Evolutionary conservation across 1,140 invertebrate genomes (phyloP).

Genomic region (Grapholita molesta): DNA sequence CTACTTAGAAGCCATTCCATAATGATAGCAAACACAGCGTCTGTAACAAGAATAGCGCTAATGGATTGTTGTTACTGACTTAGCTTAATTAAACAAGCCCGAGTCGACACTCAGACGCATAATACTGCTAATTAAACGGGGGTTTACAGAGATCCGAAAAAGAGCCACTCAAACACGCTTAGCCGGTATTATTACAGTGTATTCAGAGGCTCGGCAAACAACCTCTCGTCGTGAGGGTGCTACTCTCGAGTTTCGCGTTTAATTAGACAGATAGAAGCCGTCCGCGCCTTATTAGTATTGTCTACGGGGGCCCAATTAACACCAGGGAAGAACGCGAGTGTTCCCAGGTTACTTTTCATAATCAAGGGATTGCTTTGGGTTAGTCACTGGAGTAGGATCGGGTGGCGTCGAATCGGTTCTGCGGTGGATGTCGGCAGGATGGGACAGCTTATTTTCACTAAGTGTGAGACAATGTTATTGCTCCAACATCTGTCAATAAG

Average conservation of each 20-base stretch:
- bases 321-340: conserved; percentile 66
- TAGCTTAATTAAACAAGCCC: conserved; percentile 74
- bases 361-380: conserved; percentile 69
- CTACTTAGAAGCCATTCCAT: conserved; percentile 19
- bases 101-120: conserved; percentile 73
- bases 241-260: conserved; percentile 76
- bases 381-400: conserved; percentile 73
- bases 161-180: conserved; percentile 76
- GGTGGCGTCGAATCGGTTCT: conserved; percentile 31
- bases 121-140: conserved; percentile 76
- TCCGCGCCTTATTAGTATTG: conserved; percentile 77
- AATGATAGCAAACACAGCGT: conserved; percentile 31
- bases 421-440: no score
- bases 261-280: conserved; percentile 76
- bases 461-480: no score
- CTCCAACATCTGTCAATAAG: no score
- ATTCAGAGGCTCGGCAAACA: conserved; percentile 73
- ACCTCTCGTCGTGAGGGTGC: conserved; percentile 69
- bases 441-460: no score
- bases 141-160: conserved; percentile 75
- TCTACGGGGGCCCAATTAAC: conserved; percentile 77
- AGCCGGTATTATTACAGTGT: conserved; percentile 76
- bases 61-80: conserved; percentile 72
- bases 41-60: conserved; percentile 38
- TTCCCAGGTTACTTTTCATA: conserved; percentile 73